Evolutionary conservation across 2,113 vertebrate species (phyloP).

Genomic region (Protobothrops flavoviridis): DNA sequence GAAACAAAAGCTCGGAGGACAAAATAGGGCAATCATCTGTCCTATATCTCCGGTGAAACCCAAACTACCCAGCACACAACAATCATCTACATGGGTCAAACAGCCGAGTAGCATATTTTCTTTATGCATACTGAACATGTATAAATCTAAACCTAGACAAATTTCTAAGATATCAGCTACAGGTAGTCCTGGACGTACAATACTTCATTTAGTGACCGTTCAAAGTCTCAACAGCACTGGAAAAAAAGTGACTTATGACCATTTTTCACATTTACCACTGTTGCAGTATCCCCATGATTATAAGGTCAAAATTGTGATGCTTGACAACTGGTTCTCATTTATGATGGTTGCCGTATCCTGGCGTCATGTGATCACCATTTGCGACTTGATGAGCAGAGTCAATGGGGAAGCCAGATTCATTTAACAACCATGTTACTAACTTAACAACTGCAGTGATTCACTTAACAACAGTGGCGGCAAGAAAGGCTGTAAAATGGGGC

Average conservation of each 20-base stretch:
- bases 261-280: not conserved
- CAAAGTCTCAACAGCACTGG: not conserved
- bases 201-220: not conserved
- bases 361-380: not conserved
- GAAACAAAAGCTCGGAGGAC: not conserved
- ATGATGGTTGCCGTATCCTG: not conserved
- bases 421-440: not conserved
- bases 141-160: not conserved
- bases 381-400: not conserved
- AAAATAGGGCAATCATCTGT: not conserved
- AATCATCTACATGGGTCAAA: not conserved
- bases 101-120: not conserved
- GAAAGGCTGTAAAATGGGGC: not conserved
- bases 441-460: not conserved
- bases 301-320: not conserved
- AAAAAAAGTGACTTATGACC: not conserved
- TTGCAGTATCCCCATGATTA: not conserved
- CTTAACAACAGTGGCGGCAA: too few species aligned
- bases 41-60: not conserved
- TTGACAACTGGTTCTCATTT: not conserved
- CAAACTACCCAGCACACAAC: not conserved
- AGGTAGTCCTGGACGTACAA: not conserved
- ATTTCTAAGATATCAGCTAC: not conserved
- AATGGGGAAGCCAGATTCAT: not conserved
- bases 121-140: not conserved